phyloP scores from a whole-genome alignment of 2,113 vertebrate genomes.

The Ramphastos sulfuratus region DNA sequence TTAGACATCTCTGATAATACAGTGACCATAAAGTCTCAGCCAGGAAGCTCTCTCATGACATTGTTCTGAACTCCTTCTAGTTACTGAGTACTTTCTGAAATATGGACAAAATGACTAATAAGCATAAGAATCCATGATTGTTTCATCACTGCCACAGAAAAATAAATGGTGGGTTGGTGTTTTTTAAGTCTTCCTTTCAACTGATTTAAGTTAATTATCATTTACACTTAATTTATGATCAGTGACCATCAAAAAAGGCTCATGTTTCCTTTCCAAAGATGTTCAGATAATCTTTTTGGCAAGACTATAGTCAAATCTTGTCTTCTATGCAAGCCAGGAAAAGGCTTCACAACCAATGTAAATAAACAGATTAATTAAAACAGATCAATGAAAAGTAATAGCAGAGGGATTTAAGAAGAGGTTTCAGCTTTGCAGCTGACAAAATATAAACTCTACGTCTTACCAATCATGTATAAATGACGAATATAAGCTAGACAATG shows the following conservation, averaged over 20 bases:
- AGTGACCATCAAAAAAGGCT: not conserved
- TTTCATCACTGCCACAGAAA: not conserved
- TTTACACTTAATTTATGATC: not conserved
- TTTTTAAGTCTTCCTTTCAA: not conserved
- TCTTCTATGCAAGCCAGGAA: not conserved
- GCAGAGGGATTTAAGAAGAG: not conserved
- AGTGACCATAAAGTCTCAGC: not conserved
- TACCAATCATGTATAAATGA: not conserved
- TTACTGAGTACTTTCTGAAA: not conserved
- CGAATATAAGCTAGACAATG: not conserved
- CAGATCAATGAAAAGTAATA: not conserved
- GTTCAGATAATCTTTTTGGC: not conserved
- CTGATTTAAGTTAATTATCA: not conserved
- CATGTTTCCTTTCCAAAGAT: not conserved
- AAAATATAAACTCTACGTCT: not conserved
- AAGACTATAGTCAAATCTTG: not conserved
- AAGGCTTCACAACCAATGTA: not conserved
- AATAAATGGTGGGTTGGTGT: not conserved
- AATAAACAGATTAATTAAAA: not conserved
- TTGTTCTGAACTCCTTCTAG: not conserved
- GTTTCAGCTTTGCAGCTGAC: not conserved
- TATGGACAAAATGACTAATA: not conserved
- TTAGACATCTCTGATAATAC: not conserved
- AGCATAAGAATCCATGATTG: not conserved
- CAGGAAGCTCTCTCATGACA: not conserved